Conservation (phyloP, 30 jellyfish, hydroid and myxozoan genomes). For the Aurelia sp. region DNA sequence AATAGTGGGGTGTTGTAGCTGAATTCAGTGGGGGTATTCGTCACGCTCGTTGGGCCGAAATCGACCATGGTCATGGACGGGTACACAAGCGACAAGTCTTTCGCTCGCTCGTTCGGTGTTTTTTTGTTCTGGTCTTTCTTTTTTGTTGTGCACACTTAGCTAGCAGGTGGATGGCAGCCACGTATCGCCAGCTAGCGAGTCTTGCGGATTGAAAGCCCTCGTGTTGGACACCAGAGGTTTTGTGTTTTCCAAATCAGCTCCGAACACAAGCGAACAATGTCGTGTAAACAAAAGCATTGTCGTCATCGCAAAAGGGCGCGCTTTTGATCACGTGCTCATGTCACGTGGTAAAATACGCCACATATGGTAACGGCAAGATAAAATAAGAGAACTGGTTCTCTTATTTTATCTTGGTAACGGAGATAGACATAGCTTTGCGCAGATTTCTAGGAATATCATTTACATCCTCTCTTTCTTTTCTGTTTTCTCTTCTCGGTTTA, state of each 20-base stretch:
- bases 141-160: slow-evolving; percentile 75
- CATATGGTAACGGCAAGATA: too few relatives aligned
- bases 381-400: too few relatives aligned
- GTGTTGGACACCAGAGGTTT: slow-evolving; percentile 81
- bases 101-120: slow-evolving; percentile 7
- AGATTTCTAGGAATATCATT: neutral
- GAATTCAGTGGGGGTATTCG: slow-evolving; percentile 92
- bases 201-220: slow-evolving; percentile 77
- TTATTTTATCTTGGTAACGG: too few relatives aligned
- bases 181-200: slow-evolving; percentile 56
- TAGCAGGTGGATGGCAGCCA: slow-evolving; percentile 86
- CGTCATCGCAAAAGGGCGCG: slow-evolving; percentile 73
- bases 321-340: slow-evolving; percentile 65
- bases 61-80: slow-evolving; percentile 99
- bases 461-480: too few relatives aligned
- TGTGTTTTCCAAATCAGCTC: slow-evolving; percentile 42
- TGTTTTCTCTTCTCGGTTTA: too few relatives aligned
- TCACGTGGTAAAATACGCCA: slow-evolving; percentile 35
- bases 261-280: slow-evolving; percentile 55
- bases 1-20: slow-evolving; percentile 79
- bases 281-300: slow-evolving; percentile 66
- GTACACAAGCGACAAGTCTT: slow-evolving; percentile 83
- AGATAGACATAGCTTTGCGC: too few relatives aligned
- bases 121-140: slow-evolving; percentile 64
- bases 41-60: slow-evolving; percentile 98